These are phyloP conservation scores for Pentalonia nigronervosa DNA, from an alignment of 1,140 invertebrate species.

Conservation along the genomic window DNA sequence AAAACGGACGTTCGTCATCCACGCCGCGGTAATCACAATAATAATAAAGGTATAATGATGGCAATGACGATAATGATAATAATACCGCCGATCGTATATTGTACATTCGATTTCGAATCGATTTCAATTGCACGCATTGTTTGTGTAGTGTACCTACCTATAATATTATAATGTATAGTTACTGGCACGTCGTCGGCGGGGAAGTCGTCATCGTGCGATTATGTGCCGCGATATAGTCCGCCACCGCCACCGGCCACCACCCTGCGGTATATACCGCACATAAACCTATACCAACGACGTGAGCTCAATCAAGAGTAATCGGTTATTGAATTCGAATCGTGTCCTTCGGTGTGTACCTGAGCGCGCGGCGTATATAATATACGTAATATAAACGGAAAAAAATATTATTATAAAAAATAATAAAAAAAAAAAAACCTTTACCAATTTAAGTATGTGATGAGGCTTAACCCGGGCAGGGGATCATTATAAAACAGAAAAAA, in stretches of 20 bases:
- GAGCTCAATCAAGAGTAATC: constrained; percentile 54
- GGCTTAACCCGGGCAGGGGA: constrained; percentile 18
- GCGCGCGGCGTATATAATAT: neutral
- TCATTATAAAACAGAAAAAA: constrained; percentile 28
- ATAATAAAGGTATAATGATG: neutral
- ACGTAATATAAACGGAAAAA: neutral
- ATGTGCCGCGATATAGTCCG: neutral
- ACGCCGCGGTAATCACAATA: neutral
- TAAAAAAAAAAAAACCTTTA: constrained; percentile 35
- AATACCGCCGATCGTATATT: neutral
- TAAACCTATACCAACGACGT: neutral
- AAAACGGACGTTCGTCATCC: constrained; percentile 18
- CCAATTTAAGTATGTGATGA: constrained; percentile 52
- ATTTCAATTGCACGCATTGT: constrained; percentile 3
- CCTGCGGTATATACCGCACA: neutral
- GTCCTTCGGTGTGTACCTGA: neutral
- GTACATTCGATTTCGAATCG: neutral
- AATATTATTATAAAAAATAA: constrained; percentile 36
- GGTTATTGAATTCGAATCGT: constrained; percentile 53
- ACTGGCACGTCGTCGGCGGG: neutral
- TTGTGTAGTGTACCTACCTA: neutral
- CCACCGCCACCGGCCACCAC: neutral
- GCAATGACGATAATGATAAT: constrained; percentile 18
- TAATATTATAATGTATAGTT: neutral
- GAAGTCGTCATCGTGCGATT: neutral